Percentiles rank a stretch among this genome's conserved stretches.
These are phyloP conservation scores for Drosophila tanythrix DNA, from an alignment of 2,888 invertebrate species.

Conservation along the genomic window DNA sequence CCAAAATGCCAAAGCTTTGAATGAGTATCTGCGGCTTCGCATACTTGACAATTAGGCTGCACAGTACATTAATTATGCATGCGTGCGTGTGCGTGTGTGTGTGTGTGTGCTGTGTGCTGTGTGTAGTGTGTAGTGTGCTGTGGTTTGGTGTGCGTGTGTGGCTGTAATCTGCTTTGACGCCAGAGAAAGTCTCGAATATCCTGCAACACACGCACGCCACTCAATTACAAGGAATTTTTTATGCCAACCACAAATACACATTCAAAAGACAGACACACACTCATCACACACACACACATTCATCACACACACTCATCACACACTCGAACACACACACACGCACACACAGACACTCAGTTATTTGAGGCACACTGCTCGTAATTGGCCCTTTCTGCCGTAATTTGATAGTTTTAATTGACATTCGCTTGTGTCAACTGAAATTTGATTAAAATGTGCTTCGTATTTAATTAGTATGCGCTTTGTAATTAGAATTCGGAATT, in stretches of 20 bases:
- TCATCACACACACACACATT: background rate
- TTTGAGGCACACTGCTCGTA: conserved; percentile 48
- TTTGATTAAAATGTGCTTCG: conserved; percentile 62
- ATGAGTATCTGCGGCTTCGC: conserved; percentile 53
- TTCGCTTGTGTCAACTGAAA: conserved; percentile 57
- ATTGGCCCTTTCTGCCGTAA: conserved; percentile 64
- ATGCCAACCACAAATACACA: conserved; percentile 60
- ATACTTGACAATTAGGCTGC: conserved; percentile 73
- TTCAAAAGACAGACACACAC: conserved; percentile 19
- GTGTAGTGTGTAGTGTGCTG: conserved; percentile 17
- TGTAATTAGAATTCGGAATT: conserved; percentile 31
- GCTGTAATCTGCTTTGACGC: conserved; percentile 49
- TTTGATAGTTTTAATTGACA: conserved; percentile 77
- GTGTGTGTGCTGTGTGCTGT: conserved; percentile 12
- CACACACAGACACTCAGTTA: conserved; percentile 20
- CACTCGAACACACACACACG: background rate
- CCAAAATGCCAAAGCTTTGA: background rate
- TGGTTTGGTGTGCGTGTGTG: conserved; percentile 21
- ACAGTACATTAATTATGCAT: conserved; percentile 71
- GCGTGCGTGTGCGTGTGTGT: conserved; percentile 26
- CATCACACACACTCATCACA: conserved; percentile 20
- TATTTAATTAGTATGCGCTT: conserved; percentile 49
- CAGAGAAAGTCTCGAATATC: conserved; percentile 60
- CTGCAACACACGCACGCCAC: conserved; percentile 46
- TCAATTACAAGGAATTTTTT: conserved; percentile 64